Evolutionary conservation across 2,888 invertebrate species (phyloP), one percentile per base, ranked within the genome.

Genomic region (Coremacera marginata): DNA sequence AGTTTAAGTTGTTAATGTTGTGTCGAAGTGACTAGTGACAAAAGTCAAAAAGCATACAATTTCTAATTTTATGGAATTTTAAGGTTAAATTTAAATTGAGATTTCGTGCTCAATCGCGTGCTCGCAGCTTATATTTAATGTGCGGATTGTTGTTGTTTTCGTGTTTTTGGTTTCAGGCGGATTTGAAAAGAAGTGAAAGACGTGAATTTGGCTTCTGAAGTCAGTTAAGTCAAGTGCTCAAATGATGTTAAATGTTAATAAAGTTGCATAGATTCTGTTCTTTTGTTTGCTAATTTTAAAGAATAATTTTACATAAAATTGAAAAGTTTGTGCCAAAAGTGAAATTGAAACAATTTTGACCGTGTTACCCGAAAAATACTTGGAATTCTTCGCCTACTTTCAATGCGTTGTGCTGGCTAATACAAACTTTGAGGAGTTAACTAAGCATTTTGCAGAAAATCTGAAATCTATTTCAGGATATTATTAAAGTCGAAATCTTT

Each of bases 261-360:
- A 83, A 85, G 84, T n/a, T 84, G 84, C 81, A 84, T 84, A 84
- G 83, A 84, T 84, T 27, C 82, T 82, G 80, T 83, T 79, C 14
- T 44, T 44, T 44, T 44, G 11, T 44, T 44, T 44, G 5, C 37
- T 79, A 49, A 71, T 57, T 37, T 70, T 34, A 22, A 49, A 27
- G 16, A 63, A 63, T 27, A n/a, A 19, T 16, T 51, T 55, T 44
- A 52, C 14, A 63, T 63, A 63, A 70, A 65, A 65, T 37, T 16
- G n/a, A 16, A 60, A 19, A 60, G 44, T 67, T 67, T 37, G 44
- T 19, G 67, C 16, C 1, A 67, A 67, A 67, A n/a, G 57, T 27
- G 22, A 22, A 44, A 44, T 44, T 2, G 5, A 44, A 7, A 27
- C 25, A 60, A 9, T 14, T 44, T 11, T 7, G 44, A 44, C 44